Percentiles rank a stretch among this genome's conserved stretches.
These are phyloP conservation scores for Harlomillsia oculata DNA, from an alignment of 1,140 invertebrate genomes.

Conservation along the genomic window DNA sequence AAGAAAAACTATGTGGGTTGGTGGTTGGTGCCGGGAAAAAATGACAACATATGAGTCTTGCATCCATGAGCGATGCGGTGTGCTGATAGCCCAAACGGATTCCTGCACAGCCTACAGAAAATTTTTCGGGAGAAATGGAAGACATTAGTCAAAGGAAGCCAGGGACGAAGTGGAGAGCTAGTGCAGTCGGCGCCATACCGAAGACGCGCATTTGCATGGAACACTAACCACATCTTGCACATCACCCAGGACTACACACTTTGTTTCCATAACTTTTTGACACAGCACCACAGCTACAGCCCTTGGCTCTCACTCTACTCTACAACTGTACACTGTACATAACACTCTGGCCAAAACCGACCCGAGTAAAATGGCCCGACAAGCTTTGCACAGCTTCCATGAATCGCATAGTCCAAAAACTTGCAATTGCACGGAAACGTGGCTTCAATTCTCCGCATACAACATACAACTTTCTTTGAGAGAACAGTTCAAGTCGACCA, in stretches of 20 bases:
- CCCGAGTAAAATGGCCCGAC: not conserved
- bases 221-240: slow-evolving; percentile 18
- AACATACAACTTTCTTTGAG: no score
- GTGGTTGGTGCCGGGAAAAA: slow-evolving; percentile 6
- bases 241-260: slow-evolving; percentile 4
- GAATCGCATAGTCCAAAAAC: not conserved
- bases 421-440: no score
- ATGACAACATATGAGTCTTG: slow-evolving; percentile 24
- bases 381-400: not conserved
- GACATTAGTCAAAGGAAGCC: slow-evolving; percentile 25
- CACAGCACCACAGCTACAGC: slow-evolving; percentile 6
- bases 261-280: slow-evolving; percentile 31
- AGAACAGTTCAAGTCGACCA: no score
- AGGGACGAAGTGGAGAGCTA: not conserved
- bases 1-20: not conserved
- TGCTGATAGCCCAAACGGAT: slow-evolving; percentile 11
- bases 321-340: not conserved
- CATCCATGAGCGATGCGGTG: slow-evolving; percentile 18
- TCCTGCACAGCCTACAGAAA: slow-evolving; percentile 14
- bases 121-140: slow-evolving; percentile 24
- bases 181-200: slow-evolving; percentile 16
- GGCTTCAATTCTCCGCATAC: no score
- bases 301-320: not conserved
- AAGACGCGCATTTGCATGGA: slow-evolving; percentile 20
- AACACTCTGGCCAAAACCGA: no score